Evolutionary conservation across 2,888 invertebrate genomes (phyloP), one percentile per base, ranked within the genome.

Genomic region (Tanypteryx hageni): DNA sequence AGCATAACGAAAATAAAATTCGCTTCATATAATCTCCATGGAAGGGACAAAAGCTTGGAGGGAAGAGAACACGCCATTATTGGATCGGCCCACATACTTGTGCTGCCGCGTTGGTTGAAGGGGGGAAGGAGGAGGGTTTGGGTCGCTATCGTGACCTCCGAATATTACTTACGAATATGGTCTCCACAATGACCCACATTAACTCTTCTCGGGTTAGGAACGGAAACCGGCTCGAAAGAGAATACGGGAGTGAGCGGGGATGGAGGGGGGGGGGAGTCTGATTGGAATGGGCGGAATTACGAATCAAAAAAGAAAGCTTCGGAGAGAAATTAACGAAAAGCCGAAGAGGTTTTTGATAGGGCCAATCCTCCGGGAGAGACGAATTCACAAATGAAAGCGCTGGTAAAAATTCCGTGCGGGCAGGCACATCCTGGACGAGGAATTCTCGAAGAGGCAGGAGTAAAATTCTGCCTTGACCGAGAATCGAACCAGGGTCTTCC

Each of bases 81-180:
- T 76, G 10, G 9, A 22, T 27, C 76, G 76, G 22, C 22, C 76
- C 22, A 76, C 76, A 76, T 76, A 22, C 7, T 27, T 22, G 76
- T 22, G 76, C n/a, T n/a, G n/a, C n/a, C n/a, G n/a, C n/a, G n/a
- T n/a, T n/a, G 2, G 64, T 18, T 14, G 22, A 13, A 22, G 27
- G 22, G 81, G 81, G 22, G 57, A 57, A 57, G 57, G 18, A n/a
- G 85, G 57, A 11, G 10, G 64, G 31, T 44, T n/a, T 18, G 58
- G 84, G 57, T 18, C 22, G 58, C 10, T 61, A 13, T 86, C 86
- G 86, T 86, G 86, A 86, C 86, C 86, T 86, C 86, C 86, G 61
- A 86, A 86, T 61, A 86, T 86, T 86, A 86, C 86, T 86, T 61
- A 56, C 18, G 57, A 27, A 22, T 58, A 44, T 68, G 68, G 76